Conservation (phyloP, 92 coral and sea anemone genomes). For the Porites lobata region DNA sequence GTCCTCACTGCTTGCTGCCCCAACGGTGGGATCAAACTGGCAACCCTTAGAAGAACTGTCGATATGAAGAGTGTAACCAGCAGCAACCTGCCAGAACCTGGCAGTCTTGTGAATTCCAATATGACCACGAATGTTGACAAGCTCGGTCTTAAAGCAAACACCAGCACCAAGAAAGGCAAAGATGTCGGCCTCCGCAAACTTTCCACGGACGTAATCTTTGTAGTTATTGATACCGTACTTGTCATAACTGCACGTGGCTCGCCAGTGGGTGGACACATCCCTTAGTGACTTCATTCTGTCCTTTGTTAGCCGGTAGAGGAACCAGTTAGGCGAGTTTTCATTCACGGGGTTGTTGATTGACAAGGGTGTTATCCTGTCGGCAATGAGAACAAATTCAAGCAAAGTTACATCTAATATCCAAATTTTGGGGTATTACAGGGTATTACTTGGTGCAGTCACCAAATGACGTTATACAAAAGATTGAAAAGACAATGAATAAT, state of each 20-base stretch:
- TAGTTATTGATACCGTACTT: constrained; percentile 58
- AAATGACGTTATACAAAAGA: too few relatives aligned
- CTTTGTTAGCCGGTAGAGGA: constrained; percentile 5
- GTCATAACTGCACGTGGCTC: constrained; percentile 75
- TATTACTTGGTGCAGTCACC: too few relatives aligned
- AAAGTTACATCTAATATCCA: too few relatives aligned
- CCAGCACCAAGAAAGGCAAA: constrained; percentile 40
- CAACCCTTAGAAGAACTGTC: constrained; percentile 70
- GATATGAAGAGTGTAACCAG: constrained; percentile 11
- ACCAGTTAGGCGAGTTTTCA: constrained; percentile 31
- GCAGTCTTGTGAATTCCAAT: constrained; percentile 51
- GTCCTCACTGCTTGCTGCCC: constrained; percentile 65
- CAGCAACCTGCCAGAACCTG: constrained; percentile 59
- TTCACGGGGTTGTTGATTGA: constrained; percentile 5
- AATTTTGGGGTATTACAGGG: too few relatives aligned
- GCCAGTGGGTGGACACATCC: constrained; percentile 62
- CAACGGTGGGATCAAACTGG: constrained; percentile 51
- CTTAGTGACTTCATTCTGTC: neutral
- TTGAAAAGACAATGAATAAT: too few relatives aligned
- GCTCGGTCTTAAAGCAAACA: constrained; percentile 70
- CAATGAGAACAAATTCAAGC: neutral
- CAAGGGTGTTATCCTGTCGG: neutral
- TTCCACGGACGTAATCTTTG: constrained; percentile 79
- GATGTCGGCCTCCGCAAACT: constrained; percentile 66
- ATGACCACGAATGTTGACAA: constrained; percentile 75